Evolutionary conservation across 64 coral and sea anemone genomes (phyloP).

Genomic region (Montipora capricornis): DNA sequence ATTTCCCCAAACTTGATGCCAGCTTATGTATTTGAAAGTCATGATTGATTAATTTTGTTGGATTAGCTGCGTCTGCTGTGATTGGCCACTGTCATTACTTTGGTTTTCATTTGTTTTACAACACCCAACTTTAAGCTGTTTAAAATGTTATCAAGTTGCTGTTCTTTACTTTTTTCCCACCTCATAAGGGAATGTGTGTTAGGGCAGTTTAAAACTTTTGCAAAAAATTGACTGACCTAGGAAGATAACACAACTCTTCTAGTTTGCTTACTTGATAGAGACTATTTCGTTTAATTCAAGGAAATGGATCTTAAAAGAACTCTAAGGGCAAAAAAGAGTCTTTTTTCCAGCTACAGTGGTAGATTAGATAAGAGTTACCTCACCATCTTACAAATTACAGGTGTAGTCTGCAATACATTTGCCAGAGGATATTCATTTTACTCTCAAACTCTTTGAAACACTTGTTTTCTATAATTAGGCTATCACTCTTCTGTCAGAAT

Average conservation of each 20-base stretch:
- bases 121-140: slow-evolving; percentile 27
- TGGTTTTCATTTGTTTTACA: slow-evolving; percentile 14
- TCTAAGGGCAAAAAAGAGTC: background rate
- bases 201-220: slow-evolving; percentile 1
- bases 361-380: background rate
- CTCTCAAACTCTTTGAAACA: slow-evolving; percentile 33
- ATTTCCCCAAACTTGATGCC: background rate
- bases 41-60: slow-evolving; percentile 13
- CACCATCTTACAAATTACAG: background rate
- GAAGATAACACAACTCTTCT: background rate
- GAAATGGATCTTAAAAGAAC: background rate
- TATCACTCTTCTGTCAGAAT: slow-evolving; percentile 2
- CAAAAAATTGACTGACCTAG: background rate
- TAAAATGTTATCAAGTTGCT: background rate
- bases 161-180: background rate
- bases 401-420: slow-evolving; percentile 11
- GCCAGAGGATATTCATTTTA: slow-evolving; percentile 12
- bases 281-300: background rate
- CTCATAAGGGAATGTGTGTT: background rate
- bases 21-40: background rate
- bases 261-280: background rate
- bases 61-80: background rate
- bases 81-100: slow-evolving; percentile 17
- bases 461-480: slow-evolving; percentile 15
- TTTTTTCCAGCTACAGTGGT: background rate